phyloP scores from a whole-genome alignment of 2,888 invertebrate genomes.

The Ornithoptera priamus region DNA sequence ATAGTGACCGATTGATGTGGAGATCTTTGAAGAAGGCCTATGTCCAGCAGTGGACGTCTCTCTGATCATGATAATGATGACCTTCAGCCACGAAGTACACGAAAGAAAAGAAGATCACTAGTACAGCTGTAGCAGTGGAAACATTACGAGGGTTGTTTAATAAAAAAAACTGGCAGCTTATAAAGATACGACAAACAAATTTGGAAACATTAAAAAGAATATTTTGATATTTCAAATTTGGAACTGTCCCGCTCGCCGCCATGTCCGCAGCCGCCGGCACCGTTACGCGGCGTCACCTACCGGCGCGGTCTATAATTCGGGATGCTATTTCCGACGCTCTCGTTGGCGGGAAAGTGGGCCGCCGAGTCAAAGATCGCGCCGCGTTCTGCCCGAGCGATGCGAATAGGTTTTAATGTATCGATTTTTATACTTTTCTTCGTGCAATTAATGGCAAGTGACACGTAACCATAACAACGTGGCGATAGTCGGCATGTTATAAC shows the following conservation, averaged over 20 bases:
- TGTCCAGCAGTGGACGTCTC: no score
- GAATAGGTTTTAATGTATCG: no score
- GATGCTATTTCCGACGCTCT: slow-evolving; percentile 44
- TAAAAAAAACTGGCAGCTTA: background rate
- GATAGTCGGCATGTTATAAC: no score
- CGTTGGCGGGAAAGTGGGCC: slow-evolving; percentile 50
- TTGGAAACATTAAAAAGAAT: background rate
- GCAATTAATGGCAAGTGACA: no score
- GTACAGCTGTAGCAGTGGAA: no score
- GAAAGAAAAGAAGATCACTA: no score
- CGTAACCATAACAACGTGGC: no score
- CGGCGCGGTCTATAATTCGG: slow-evolving; percentile 42
- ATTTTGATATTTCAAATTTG: background rate
- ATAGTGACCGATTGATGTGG: no score
- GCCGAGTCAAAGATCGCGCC: slow-evolving; percentile 23
- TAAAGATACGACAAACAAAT: background rate
- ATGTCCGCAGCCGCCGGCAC: background rate
- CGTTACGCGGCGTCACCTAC: slow-evolving; percentile 16
- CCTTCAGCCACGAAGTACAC: no score
- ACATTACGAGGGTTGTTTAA: background rate
- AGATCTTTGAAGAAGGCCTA: no score
- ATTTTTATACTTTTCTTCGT: no score
- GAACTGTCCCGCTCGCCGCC: slow-evolving; percentile 10
- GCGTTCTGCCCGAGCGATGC: background rate
- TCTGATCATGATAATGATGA: no score